Evolutionary conservation across 2,113 vertebrate species (phyloP).

Genomic region (Neotoma lepida): DNA sequence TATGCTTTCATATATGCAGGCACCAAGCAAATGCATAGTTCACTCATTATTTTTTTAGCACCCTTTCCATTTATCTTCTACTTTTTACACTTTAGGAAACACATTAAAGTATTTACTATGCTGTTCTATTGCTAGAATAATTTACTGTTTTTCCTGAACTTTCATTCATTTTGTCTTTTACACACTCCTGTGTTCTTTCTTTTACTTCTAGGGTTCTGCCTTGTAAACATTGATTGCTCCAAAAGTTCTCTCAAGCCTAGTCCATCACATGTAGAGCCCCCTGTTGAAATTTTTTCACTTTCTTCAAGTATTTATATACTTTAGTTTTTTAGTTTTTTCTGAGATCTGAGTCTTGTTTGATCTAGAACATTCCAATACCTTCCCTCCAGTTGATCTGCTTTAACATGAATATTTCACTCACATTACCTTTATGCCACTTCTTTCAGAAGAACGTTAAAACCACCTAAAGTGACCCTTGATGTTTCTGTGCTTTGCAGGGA

Average conservation of each 20-base stretch:
- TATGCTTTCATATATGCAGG: neutral
- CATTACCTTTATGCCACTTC: neutral
- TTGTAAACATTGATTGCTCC: neutral
- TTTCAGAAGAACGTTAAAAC: neutral
- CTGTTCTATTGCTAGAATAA: neutral
- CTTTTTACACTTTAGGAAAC: neutral
- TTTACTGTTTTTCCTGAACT: neutral
- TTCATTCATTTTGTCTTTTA: neutral
- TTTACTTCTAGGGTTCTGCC: neutral
- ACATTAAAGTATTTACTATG: neutral
- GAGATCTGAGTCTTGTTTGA: neutral
- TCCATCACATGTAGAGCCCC: neutral
- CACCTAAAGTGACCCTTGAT: neutral
- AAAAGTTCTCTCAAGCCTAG: neutral
- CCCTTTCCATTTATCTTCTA: neutral
- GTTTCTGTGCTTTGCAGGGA: neutral
- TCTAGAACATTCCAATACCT: neutral
- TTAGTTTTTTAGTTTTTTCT: neutral
- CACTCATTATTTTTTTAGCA: neutral
- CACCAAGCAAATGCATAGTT: neutral
- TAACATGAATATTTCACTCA: neutral
- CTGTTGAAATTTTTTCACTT: neutral
- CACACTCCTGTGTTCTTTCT: neutral
- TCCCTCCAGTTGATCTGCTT: neutral
- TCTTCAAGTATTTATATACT: neutral